Base-by-base conservation (phyloP, 2,113 vertebrate species). In the Burhinus oedicnemus region DNA sequence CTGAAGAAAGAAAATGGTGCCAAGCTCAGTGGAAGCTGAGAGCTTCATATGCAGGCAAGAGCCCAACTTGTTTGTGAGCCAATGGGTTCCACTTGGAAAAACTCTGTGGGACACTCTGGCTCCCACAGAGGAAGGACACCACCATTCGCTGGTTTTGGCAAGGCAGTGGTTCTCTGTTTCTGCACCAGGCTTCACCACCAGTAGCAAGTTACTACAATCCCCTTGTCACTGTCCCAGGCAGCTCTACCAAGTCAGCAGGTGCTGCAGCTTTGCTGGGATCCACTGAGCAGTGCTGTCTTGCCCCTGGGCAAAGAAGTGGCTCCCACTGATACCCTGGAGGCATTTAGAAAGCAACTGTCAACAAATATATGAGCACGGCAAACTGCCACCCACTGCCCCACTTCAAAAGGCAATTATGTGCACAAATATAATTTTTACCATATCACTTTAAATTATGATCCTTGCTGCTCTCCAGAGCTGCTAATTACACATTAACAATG, bases 321-420 rank as follows among this genome's bases (percentile, higher is more conserved):
- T 86, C 44, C 40, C 76, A 58, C 1, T 40, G 40, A 11, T 4
- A 3, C 10, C 20, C 38, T 30, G 36, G 18, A 77, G 80, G 40
- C 64, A 40, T 11, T 44, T 52, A 47, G 52, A 91, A 57, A 72
- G 72, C 93, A 95, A 91, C 49, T 83, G 45, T 25, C 74, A 57
- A 55, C 17, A 93, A 65, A 65, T 51, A 55, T 0, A 38, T 1
- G 1, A 58, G 13, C 4, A 32, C 0, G 1, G 60, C 54, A 87
- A 91, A 77, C 21, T 40, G 40, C 71, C 80, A 86, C 76, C 49
- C 68, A 61, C 54, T 26, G 40, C 23, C 15, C 30, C 44, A 27
- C 21, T 87, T 69, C 64, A 66, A 57, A 91, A 72, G 72, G 76
- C 30, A 87, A 20, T 23, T 76, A 5, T 3, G 12, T 44, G 44